Evolutionary conservation across 2,797 vertebrate species (phyloP).

Genomic region (Ciconia nigra): DNA sequence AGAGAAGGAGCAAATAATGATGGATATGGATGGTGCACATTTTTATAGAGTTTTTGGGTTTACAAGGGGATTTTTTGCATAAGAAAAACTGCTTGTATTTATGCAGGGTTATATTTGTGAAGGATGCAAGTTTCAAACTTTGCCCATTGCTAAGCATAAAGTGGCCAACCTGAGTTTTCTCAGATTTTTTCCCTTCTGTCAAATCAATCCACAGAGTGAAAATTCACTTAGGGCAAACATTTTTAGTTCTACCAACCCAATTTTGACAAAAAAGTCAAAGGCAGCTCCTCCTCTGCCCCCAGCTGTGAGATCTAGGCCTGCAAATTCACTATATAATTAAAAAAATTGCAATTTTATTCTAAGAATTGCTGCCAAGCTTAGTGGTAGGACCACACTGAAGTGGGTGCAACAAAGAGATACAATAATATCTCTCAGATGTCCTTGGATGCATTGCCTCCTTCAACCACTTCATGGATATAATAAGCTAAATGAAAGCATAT

Average conservation of each 20-base stretch:
- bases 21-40: background rate
- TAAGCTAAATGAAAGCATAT: slow-evolving; percentile 2
- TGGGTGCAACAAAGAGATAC: background rate
- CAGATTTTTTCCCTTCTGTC: background rate
- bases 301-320: background rate
- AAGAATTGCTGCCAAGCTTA: slow-evolving; percentile 4
- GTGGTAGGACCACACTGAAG: slow-evolving; percentile 29
- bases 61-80: background rate
- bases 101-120: background rate
- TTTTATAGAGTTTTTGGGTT: background rate
- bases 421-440: background rate
- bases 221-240: background rate
- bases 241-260: background rate
- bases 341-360: background rate
- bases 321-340: background rate
- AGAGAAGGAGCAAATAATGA: background rate
- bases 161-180: background rate
- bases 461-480: background rate
- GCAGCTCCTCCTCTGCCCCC: background rate
- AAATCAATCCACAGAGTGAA: background rate
- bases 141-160: fast-evolving
- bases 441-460: background rate
- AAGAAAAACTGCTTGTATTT: background rate
- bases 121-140: background rate
- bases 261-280: background rate